Evolutionary conservation across 2,797 vertebrate species (phyloP), one percentile per base, ranked within the genome.

Genomic region (Gila robusta): DNA sequence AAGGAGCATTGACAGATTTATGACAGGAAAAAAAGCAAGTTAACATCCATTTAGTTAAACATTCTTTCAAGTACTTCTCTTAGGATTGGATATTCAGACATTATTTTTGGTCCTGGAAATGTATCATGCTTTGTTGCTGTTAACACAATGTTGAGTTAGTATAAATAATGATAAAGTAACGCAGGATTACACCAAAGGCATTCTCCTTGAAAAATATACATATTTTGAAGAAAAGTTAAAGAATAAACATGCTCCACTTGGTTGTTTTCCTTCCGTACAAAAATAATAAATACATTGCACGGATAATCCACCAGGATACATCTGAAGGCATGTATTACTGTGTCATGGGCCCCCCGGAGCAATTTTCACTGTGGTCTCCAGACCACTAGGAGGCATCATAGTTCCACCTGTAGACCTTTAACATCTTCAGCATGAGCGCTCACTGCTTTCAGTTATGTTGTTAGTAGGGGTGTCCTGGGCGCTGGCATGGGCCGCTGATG

Each of bases 401-500:
- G 84, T 79, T 83, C 86, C 72, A 87, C 84, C 39, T 79, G 77
- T 35, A 6, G 39, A 39, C n/a, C 41, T 10, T 6, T 10, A 5
- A 67, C 21, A 32, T 49, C 44, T 84, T 92, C 96, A 98, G 90
- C 96, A 96, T 73, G 94, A 95, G 87, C 93, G 94, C 85, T 97
- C 95, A 0, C 94, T 91, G 3, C 89, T 91, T 81, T 97, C 95
- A 0, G 91, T 93, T 82, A 94, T 72, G 73, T 89, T 93, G 89
- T 94, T 96, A 35, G 94, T 92, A 19, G 95, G 93, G 1, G 95
- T 94, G 88, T 97, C 97, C 93, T 97, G 97, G 87, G 96, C 94
- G 0, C 97, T 99, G 92, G 98, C 98, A 0, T 98, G 96, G 0
- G 98, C 98, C 0, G 97, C 92, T 2, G 98, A 99, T 66, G 95